A percentile compares a stretch with the other conserved stretches of the same genome.
Evolutionary conservation across 1,140 invertebrate species (phyloP).

Genomic region (Aphelenchoides besseyi): DNA sequence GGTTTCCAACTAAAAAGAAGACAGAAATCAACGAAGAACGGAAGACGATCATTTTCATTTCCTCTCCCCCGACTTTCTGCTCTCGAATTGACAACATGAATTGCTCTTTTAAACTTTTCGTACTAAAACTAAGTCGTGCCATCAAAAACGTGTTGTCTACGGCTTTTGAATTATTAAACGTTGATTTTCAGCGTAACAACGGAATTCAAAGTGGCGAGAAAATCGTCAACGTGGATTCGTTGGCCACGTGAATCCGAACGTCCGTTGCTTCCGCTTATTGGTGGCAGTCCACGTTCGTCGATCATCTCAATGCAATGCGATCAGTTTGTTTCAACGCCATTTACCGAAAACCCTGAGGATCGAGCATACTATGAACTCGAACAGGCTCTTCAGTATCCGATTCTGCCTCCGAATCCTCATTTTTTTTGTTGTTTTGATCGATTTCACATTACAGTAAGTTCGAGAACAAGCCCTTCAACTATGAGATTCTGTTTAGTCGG

Average conservation of each 20-base stretch:
- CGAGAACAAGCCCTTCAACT: too few relatives aligned
- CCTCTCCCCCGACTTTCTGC: too few relatives aligned
- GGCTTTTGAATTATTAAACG: too few relatives aligned
- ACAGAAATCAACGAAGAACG: too few relatives aligned
- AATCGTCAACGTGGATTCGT: not conserved
- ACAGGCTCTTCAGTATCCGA: constrained; percentile 32
- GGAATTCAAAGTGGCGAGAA: not conserved
- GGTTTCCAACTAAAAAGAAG: too few relatives aligned
- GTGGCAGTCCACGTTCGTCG: not conserved
- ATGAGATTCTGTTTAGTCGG: constrained; percentile 32
- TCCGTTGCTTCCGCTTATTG: not conserved
- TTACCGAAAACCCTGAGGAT: constrained; percentile 12
- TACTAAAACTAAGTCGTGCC: too few relatives aligned
- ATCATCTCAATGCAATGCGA: constrained; percentile 13
- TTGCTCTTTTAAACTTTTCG: too few relatives aligned
- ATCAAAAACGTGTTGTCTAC: too few relatives aligned
- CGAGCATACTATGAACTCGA: constrained; percentile 28
- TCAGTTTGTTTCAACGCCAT: not conserved
- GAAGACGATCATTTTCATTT: too few relatives aligned
- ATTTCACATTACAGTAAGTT: constrained; percentile 44
- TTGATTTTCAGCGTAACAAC: not conserved
- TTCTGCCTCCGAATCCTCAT: constrained; percentile 41
- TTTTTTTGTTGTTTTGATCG: constrained; percentile 47
- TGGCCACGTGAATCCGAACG: not conserved
- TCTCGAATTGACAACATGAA: too few relatives aligned